phyloP scores from a whole-genome alignment of 2,888 invertebrate genomes.

The Ceriagrion tenellum region DNA sequence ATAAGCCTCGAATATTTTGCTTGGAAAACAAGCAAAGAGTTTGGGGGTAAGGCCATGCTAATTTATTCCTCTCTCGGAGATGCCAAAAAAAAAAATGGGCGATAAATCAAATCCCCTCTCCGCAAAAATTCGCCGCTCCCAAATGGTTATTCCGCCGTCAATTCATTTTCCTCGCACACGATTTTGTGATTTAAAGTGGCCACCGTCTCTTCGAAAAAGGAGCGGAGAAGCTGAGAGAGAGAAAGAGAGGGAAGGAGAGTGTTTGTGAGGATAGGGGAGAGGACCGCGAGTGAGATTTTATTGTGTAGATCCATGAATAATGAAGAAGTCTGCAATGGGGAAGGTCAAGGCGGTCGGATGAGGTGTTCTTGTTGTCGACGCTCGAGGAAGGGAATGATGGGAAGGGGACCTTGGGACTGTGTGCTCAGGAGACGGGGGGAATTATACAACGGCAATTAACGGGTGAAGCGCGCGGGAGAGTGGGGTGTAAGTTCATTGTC shows the following conservation, averaged over 20 bases:
- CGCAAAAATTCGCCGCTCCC: neutral
- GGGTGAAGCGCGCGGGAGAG: neutral
- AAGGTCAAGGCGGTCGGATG: neutral
- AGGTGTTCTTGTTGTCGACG: neutral
- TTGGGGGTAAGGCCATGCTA: neutral
- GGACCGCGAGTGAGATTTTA: neutral
- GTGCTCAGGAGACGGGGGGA: neutral
- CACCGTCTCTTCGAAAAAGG: neutral
- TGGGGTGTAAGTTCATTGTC: neutral
- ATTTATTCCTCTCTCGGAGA: neutral
- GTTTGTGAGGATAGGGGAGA: neutral
- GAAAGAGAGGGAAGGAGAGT: neutral
- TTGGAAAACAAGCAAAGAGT: neutral
- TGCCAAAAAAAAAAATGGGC: neutral
- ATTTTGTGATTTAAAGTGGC: constrained; percentile 20
- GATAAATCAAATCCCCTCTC: constrained; percentile 17
- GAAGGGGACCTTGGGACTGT: constrained; percentile 5
- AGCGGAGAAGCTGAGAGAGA: neutral
- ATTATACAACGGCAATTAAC: constrained; percentile 31
- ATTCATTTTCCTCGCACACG: constrained; percentile 6
- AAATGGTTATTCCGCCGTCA: neutral
- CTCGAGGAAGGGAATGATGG: neutral
- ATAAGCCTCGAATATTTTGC: neutral
- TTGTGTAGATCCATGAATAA: constrained; percentile 32
- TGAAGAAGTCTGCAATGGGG: neutral